A percentile compares a stretch with the other conserved stretches of the same genome.
These are phyloP conservation scores for Leptocoma aspasia DNA, from an alignment of 2,113 vertebrate species.

Conservation along the genomic window DNA sequence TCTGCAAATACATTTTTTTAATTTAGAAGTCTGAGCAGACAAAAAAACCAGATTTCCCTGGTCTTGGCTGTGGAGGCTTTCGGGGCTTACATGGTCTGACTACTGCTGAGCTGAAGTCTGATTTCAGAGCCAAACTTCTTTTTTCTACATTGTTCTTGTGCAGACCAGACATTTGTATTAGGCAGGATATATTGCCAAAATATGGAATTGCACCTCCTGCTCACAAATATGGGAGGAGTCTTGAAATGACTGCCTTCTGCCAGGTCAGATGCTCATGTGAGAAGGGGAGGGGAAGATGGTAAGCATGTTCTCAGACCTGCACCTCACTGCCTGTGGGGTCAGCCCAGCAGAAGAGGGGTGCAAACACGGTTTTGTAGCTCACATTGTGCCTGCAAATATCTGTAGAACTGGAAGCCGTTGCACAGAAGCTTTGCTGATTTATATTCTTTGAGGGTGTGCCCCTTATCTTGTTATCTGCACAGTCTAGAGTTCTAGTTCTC, in stretches of 20 bases:
- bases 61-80: constrained; percentile 1
- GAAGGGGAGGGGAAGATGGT: neutral
- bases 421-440: neutral
- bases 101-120: constrained; percentile 45
- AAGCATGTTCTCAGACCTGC: accelerated
- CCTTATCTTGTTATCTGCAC: neutral
- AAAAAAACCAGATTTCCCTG: constrained; percentile 1
- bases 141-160: neutral
- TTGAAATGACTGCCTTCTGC: neutral
- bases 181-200: neutral
- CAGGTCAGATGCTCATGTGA: neutral
- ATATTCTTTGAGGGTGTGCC: neutral
- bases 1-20: neutral
- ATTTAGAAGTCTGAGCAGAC: neutral
- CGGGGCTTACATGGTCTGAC: constrained; percentile 39
- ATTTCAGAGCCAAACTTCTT: constrained; percentile 28
- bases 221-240: neutral
- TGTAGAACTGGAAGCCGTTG: neutral
- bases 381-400: neutral
- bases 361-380: neutral
- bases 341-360: neutral
- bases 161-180: constrained; percentile 20
- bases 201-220: neutral
- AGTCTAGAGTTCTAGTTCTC: neutral
- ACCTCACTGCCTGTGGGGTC: neutral